Evolutionary conservation across 2,888 invertebrate genomes (phyloP), one percentile per base, ranked within the genome.

Genomic region (Entomobrya multifasciata): DNA sequence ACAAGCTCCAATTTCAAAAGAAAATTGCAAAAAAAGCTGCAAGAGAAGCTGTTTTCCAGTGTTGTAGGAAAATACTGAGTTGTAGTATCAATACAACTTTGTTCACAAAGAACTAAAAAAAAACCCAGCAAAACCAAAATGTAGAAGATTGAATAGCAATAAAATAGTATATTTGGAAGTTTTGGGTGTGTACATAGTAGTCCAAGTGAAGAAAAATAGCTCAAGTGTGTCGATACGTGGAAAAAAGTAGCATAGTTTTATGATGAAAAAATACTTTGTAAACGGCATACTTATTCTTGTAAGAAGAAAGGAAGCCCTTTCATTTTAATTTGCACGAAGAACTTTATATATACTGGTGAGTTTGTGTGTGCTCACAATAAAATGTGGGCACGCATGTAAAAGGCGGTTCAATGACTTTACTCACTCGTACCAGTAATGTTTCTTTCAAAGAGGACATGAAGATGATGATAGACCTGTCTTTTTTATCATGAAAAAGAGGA

Each of bases 1-100:
- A 62, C 44, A 57, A 20, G 44, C 25, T 79, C 67, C 52, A 79
- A 67, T 79, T 79, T 79, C 67, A 62, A 78, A 62, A 79, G 65
- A 65, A 65, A 65, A 65, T 44, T 67, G 44, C 67, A 17, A 62
- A 65, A 65, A 65, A 57, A 25, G 2, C 15, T 13, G 60, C n/a
- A n/a, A n/a, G n/a, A n/a, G n/a, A 27, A 2, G 47, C 13, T 47
- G 47, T 47, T 5, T n/a, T 47, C 47, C 1, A 15, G 10, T 47
- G 11, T n/a, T 47, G 47, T 47, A 47, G n/a, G 3, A 47, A 47
- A 47, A 47, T n/a, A n/a, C n/a, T n/a, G n/a, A n/a, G n/a, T n/a
- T n/a, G n/a, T n/a, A n/a, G n/a, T n/a, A 30, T 15, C n/a, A 27
- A 30, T 6, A 30, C 30, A 62, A 62, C 30, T 62, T 30, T 13